A percentile compares a stretch with the other conserved stretches of the same genome.
phyloP scores from a whole-genome alignment of 2,888 invertebrate genomes.

The Eilema sororculum region DNA sequence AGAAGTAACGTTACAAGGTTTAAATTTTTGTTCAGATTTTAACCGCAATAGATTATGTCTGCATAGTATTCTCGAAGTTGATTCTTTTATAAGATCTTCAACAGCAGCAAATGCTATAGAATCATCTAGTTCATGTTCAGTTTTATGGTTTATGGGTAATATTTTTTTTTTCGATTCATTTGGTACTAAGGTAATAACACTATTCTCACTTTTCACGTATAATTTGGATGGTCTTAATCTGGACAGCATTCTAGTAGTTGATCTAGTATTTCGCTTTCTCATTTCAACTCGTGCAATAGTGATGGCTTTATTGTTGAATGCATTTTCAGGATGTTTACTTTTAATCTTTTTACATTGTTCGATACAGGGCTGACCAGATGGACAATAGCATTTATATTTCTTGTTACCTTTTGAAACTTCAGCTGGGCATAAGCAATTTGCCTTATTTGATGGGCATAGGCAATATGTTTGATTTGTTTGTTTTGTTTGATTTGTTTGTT shows the following conservation, averaged over 20 bases:
- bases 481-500: not conserved
- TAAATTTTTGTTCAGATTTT: slow-evolving; percentile 3
- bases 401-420: not conserved
- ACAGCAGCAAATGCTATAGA: not conserved
- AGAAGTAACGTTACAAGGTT: not conserved
- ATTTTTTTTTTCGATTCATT: not conserved
- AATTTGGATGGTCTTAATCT: not conserved
- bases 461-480: not conserved
- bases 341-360: slow-evolving; percentile 9
- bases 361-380: not conserved
- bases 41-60: not conserved
- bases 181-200: not conserved
- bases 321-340: slow-evolving; percentile 1
- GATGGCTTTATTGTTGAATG: slow-evolving; percentile 2
- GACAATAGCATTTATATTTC: slow-evolving; percentile 10
- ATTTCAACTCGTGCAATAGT: slow-evolving; percentile 16
- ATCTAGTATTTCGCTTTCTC: not conserved
- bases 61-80: not conserved
- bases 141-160: not conserved
- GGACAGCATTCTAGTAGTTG: not conserved
- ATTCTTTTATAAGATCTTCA: not conserved
- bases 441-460: not conserved
- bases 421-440: not conserved
- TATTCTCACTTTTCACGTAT: not conserved
- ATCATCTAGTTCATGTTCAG: not conserved